These are phyloP conservation scores for Threskiornis aethiopicus DNA, from an alignment of 2,797 vertebrate species.

Conservation along the genomic window DNA sequence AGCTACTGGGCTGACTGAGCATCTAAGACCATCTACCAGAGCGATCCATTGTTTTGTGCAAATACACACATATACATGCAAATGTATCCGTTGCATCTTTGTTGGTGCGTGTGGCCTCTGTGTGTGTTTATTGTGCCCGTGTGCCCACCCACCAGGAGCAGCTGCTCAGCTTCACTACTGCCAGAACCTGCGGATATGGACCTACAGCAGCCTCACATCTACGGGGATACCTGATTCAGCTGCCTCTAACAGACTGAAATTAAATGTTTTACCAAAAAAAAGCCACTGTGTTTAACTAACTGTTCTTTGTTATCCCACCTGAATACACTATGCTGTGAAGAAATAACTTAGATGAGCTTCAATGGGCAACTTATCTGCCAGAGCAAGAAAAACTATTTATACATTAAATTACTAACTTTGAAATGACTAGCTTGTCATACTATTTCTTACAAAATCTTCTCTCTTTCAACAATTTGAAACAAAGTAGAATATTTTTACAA, in stretches of 20 bases:
- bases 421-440: not conserved
- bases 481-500: not conserved
- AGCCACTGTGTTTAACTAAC: not conserved
- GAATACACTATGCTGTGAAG: not conserved
- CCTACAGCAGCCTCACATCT: not conserved
- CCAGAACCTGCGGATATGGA: not conserved
- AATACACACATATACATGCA: not conserved
- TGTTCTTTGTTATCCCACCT: not conserved
- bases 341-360: not conserved
- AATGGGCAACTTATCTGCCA: not conserved
- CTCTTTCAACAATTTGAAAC: not conserved
- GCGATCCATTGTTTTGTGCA: rapidly evolving
- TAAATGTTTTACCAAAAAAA: not conserved
- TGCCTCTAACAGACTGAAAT: not conserved
- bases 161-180: not conserved
- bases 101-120: not conserved
- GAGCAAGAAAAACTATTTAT: not conserved
- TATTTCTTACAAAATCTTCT: not conserved
- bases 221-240: not conserved
- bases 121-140: not conserved
- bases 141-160: not conserved
- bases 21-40: not conserved
- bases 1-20: not conserved
- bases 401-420: not conserved
- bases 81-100: rapidly evolving